A percentile compares a stretch with the other conserved stretches of the same genome.
Evolutionary conservation across 1,140 invertebrate genomes (phyloP).

Genomic region (Caenorhabditis inopinata): DNA sequence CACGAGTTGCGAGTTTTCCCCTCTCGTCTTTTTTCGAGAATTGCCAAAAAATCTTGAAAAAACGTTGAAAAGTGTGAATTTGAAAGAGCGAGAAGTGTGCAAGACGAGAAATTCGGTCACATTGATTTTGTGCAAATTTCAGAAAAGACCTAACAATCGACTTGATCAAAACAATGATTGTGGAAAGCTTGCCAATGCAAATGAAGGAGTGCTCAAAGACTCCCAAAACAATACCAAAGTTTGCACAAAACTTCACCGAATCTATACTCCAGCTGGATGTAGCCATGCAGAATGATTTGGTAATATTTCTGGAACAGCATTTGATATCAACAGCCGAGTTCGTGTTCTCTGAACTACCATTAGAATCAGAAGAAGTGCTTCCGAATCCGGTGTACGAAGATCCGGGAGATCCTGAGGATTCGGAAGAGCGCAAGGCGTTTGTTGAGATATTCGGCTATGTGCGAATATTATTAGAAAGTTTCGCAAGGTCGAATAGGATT

Average conservation of each 20-base stretch:
- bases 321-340: neutral
- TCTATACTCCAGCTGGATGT: conserved; percentile 2
- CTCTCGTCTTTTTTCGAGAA: too few species aligned
- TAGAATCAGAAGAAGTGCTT: neutral
- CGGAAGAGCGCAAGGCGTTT: neutral
- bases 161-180: conserved; percentile 17
- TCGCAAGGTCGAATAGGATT: neutral
- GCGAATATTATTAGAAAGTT: neutral
- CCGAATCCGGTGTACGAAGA: conserved; percentile 11
- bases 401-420: neutral
- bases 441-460: neutral
- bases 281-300: neutral
- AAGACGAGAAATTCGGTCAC: too few species aligned
- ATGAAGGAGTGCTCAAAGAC: neutral
- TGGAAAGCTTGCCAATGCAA: neutral
- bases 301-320: conserved; percentile 5
- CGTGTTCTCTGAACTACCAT: neutral
- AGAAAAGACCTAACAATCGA: conserved; percentile 17
- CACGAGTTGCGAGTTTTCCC: too few species aligned
- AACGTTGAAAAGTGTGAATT: too few species aligned
- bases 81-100: too few species aligned
- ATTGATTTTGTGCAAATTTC: neutral
- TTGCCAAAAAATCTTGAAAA: too few species aligned
- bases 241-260: neutral
- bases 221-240: neutral